Evolutionary conservation across 2,113 vertebrate species (phyloP).

Genomic region (Anoura caudifer): DNA sequence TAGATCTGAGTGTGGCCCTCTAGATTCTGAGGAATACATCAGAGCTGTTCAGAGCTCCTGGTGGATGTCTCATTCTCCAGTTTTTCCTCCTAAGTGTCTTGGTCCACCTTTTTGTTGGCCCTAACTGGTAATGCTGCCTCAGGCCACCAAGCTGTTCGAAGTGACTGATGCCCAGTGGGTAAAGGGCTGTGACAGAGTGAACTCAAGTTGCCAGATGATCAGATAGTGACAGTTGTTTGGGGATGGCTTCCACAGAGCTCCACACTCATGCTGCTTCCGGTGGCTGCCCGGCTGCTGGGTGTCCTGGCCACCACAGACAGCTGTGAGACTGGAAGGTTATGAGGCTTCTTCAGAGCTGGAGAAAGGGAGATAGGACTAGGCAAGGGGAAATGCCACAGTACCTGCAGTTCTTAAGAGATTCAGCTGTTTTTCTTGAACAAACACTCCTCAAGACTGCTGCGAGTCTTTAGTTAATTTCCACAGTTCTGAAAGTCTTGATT

Average conservation of each 20-base stretch:
- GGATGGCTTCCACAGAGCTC: neutral
- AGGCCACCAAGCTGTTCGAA: neutral
- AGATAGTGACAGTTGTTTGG: neutral
- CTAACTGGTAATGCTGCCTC: neutral
- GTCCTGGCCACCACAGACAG: neutral
- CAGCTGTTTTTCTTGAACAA: neutral
- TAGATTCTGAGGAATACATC: neutral
- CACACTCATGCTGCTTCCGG: neutral
- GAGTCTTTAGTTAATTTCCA: constrained; percentile 5
- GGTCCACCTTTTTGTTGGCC: neutral
- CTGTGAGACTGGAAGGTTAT: neutral
- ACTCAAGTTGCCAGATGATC: neutral
- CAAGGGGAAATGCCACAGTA: neutral
- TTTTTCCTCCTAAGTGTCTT: neutral
- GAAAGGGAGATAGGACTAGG: neutral
- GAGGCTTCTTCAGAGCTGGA: neutral
- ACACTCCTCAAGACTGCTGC: neutral
- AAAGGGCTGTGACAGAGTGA: neutral
- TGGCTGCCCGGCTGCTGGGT: neutral
- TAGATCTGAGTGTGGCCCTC: neutral
- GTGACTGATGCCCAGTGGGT: neutral
- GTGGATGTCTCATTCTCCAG: neutral
- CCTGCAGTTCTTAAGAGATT: neutral
- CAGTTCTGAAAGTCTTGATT: neutral
- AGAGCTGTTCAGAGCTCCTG: neutral